Percentiles rank a stretch among this genome's conserved stretches.
These are phyloP conservation scores for Philantomba maxwellii DNA, from an alignment of 2,113 vertebrate genomes.

Conservation along the genomic window DNA sequence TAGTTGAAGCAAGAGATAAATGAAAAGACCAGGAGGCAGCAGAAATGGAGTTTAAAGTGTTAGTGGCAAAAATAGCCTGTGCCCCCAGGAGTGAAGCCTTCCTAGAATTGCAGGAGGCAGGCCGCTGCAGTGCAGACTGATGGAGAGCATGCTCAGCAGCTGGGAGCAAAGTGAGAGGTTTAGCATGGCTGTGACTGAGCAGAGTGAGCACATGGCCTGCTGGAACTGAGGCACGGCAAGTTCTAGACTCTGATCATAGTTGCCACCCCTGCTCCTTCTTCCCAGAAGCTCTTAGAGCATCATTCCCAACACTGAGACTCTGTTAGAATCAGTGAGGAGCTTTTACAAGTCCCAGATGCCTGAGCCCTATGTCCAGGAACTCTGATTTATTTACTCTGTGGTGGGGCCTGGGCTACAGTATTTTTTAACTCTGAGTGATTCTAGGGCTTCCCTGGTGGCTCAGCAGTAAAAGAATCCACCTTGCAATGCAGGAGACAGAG, in stretches of 20 bases:
- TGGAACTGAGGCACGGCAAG: neutral
- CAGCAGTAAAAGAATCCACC: neutral
- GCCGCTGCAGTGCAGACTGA: accelerated
- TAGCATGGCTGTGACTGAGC: neutral
- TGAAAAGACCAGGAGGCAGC: neutral
- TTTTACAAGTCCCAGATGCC: neutral
- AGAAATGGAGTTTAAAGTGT: neutral
- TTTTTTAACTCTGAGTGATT: neutral
- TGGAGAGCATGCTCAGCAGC: neutral
- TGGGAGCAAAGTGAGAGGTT: neutral
- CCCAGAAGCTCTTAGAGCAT: neutral
- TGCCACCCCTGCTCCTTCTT: neutral
- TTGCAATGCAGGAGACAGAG: neutral
- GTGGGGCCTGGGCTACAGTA: neutral
- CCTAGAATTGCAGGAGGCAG: neutral
- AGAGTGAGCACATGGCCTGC: neutral
- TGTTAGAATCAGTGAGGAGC: neutral
- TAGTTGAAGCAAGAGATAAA: neutral
- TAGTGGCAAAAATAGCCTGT: neutral
- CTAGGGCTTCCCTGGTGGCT: neutral
- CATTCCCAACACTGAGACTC: neutral
- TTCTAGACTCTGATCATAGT: neutral
- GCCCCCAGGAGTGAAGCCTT: neutral
- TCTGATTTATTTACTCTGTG: slow-evolving; percentile 2
- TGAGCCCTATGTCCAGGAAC: neutral